Evolutionary conservation across 2,113 vertebrate genomes (phyloP).

Genomic region (Anthoscopus minutus): DNA sequence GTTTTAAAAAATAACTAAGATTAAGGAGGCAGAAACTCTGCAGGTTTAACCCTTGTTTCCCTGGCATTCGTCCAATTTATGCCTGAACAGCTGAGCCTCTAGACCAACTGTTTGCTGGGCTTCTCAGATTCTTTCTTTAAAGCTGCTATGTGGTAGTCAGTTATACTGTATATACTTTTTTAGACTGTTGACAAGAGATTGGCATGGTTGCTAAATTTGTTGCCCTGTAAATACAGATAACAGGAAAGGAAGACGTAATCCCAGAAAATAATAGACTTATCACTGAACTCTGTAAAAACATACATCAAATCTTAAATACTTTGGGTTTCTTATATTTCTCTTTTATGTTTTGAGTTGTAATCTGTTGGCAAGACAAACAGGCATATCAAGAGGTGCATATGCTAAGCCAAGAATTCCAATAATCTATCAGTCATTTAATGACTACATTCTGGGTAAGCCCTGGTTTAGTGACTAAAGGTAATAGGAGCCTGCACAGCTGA

Average conservation of each 20-base stretch:
- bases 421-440: slow-evolving; percentile 3
- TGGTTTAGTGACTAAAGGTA: slow-evolving; percentile 27
- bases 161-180: neutral
- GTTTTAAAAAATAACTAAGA: neutral
- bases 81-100: slow-evolving; percentile 36
- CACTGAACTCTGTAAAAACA: neutral
- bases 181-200: neutral
- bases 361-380: neutral
- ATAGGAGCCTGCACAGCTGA: neutral
- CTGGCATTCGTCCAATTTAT: neutral
- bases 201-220: neutral
- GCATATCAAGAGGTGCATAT: neutral
- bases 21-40: neutral
- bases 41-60: neutral
- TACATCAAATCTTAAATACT: neutral
- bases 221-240: neutral
- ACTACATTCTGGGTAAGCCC: neutral
- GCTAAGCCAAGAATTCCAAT: slow-evolving; percentile 10
- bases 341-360: neutral
- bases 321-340: neutral
- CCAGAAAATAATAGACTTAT: neutral
- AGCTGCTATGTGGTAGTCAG: neutral
- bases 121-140: slow-evolving; percentile 17
- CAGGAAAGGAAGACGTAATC: neutral
- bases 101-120: slow-evolving; percentile 7